phyloP scores from a whole-genome alignment of 2,888 invertebrate genomes.

The Pseudolycoriella hygida region DNA sequence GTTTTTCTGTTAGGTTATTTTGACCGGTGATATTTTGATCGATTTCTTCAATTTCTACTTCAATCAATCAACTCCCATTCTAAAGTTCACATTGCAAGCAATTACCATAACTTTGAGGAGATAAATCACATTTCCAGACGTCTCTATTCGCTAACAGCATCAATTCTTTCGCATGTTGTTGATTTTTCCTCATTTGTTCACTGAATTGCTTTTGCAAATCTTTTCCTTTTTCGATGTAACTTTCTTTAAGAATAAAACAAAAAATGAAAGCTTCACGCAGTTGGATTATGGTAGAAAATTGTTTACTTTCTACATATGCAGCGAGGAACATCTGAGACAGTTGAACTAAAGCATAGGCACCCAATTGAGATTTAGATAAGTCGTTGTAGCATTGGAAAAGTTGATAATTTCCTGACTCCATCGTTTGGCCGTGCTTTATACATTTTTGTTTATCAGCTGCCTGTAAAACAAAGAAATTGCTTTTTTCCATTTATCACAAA shows the following conservation, averaged over 20 bases:
- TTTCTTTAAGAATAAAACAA: no score
- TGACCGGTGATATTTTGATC: no score
- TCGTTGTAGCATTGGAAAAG: slow-evolving; percentile 5
- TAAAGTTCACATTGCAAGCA: no score
- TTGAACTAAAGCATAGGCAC: slow-evolving; percentile 5
- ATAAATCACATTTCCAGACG: not conserved
- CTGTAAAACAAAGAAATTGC: not conserved
- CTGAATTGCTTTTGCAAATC: not conserved
- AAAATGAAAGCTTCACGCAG: no score
- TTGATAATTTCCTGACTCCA: slow-evolving; percentile 4
- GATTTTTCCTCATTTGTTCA: not conserved
- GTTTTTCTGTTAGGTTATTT: no score
- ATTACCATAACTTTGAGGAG: no score
- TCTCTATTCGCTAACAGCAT: not conserved
- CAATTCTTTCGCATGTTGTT: not conserved
- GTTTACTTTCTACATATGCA: not conserved
- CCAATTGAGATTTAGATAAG: not conserved
- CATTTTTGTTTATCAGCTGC: not conserved
- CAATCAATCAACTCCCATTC: no score
- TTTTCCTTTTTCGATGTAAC: not conserved
- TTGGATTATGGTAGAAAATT: no score
- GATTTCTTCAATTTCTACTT: no score
- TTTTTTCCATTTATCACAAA: no score
- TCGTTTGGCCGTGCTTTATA: not conserved
- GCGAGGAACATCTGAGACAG: slow-evolving; percentile 4